Percentiles rank a stretch among this genome's conserved stretches.
Conservation (phyloP, 2,888 invertebrate genomes). For the Allygus modestus region DNA sequence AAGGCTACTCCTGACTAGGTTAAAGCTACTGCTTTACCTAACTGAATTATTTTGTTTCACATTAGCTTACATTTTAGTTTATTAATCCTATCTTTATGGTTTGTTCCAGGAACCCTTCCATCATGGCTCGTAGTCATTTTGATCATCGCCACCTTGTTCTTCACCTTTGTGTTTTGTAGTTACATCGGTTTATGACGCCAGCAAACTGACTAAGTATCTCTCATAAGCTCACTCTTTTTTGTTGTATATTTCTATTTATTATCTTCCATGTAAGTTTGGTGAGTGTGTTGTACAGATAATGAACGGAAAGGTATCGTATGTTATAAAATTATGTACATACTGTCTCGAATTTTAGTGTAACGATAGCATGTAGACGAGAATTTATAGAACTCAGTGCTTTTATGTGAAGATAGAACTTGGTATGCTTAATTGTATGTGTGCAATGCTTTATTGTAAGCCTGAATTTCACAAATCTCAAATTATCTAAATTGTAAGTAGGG, state of each 20-base stretch:
- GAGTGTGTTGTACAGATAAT: constrained; percentile 27
- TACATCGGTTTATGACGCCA: constrained; percentile 82
- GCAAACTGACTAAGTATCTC: background rate
- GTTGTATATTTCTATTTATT: background rate
- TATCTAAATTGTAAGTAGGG: too few species aligned
- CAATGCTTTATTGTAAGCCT: too few species aligned
- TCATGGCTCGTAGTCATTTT: constrained; percentile 88
- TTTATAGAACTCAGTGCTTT: too few species aligned
- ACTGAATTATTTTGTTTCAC: too few species aligned
- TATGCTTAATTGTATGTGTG: too few species aligned
- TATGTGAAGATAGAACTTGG: too few species aligned
- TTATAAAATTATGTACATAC: background rate
- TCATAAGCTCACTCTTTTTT: background rate
- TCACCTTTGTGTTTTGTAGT: constrained; percentile 89
- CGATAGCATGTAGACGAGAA: too few species aligned
- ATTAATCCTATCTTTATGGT: too few species aligned
- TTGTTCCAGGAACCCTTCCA: constrained; percentile 85
- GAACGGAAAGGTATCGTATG: background rate
- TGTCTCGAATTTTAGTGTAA: background rate
- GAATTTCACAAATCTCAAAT: too few species aligned
- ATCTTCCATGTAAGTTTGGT: constrained; percentile 35
- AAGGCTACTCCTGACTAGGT: too few species aligned
- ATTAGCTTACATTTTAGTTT: too few species aligned
- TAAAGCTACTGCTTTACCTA: too few species aligned
- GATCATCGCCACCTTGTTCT: constrained; percentile 85